Evolutionary conservation across 1,140 invertebrate species (phyloP).

Genomic region (Musca vetustissima): DNA sequence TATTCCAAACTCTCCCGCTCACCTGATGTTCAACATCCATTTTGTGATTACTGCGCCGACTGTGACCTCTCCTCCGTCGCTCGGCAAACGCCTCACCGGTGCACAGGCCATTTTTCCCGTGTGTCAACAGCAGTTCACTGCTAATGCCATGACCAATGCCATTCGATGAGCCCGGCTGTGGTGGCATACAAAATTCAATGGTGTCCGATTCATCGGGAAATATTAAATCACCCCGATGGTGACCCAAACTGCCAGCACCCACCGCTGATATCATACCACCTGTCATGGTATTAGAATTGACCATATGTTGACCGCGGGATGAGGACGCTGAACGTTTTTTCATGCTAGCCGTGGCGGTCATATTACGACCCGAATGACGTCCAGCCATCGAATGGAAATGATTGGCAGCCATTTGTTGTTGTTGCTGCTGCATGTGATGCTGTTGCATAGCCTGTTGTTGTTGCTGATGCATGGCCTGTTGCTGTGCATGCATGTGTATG

Average conservation of each 20-base stretch:
- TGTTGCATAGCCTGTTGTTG: no score
- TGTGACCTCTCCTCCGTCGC: slow-evolving; percentile 44
- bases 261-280: neutral
- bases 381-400: neutral
- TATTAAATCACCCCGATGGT: slow-evolving; percentile 46
- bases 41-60: slow-evolving; percentile 51
- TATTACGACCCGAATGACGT: slow-evolving; percentile 21
- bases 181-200: slow-evolving; percentile 52
- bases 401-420: slow-evolving; percentile 2
- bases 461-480: slow-evolving; percentile 13
- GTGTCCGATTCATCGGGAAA: slow-evolving; percentile 52
- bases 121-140: slow-evolving; percentile 38
- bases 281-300: slow-evolving; percentile 26
- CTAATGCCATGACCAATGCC: slow-evolving; percentile 28
- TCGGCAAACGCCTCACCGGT: slow-evolving; percentile 46
- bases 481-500: slow-evolving; percentile 16
- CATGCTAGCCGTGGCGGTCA: neutral
- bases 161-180: slow-evolving; percentile 41
- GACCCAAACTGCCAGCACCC: slow-evolving; percentile 39
- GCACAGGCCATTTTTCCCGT: slow-evolving; percentile 27
- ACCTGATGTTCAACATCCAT: slow-evolving; percentile 54
- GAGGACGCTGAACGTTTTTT: neutral
- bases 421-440: neutral
- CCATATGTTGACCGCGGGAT: slow-evolving; percentile 24
- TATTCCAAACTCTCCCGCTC: neutral